Conservation (phyloP, 2,113 vertebrate species). For the Neodon shergylaensis region DNA sequence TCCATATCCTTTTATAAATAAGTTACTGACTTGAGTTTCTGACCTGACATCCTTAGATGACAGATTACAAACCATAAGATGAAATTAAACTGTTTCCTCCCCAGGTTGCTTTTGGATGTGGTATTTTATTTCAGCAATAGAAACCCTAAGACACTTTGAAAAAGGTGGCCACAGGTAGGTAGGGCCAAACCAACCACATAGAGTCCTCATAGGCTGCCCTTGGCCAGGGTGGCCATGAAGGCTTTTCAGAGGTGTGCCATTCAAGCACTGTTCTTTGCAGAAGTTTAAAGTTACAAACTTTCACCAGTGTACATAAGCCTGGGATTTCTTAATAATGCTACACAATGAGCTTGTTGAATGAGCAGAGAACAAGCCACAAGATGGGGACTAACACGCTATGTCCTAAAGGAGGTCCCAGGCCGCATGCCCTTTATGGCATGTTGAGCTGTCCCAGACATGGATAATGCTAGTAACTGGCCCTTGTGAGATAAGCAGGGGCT, state of each 20-base stretch:
- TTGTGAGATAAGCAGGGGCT: neutral
- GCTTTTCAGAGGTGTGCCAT: neutral
- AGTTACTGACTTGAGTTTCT: neutral
- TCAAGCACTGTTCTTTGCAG: neutral
- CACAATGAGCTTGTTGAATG: fast-evolving
- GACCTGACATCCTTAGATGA: neutral
- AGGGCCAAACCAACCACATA: neutral
- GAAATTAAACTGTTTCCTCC: neutral
- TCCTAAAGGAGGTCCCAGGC: neutral
- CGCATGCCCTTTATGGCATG: fast-evolving
- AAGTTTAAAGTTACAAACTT: neutral
- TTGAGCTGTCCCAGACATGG: no score
- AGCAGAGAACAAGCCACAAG: neutral
- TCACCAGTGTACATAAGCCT: fast-evolving
- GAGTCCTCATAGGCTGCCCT: neutral
- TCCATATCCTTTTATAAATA: neutral
- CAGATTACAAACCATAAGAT: neutral
- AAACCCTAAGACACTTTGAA: neutral
- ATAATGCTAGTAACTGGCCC: neutral
- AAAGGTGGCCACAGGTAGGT: neutral
- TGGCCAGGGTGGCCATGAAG: neutral
- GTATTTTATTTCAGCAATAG: neutral
- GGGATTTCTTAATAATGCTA: neutral
- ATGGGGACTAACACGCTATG: fast-evolving
- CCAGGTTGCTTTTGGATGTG: neutral